phyloP scores from a whole-genome alignment of 2,888 invertebrate genomes.

The Eupithecia pulchellata region DNA sequence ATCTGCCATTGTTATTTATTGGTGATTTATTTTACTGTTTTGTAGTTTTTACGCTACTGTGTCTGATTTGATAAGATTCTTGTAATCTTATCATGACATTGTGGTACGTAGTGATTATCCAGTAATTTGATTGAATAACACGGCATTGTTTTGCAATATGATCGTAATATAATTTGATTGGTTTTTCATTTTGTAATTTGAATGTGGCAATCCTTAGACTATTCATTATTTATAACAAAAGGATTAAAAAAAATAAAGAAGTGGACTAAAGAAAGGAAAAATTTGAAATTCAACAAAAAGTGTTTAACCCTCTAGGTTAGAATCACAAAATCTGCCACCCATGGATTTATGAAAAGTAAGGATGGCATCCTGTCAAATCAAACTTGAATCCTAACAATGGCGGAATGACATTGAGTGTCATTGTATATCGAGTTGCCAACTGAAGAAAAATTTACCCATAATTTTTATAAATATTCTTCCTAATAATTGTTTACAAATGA shows the following conservation, averaged over 20 bases:
- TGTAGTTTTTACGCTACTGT: conserved; percentile 6
- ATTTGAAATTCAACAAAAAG: background rate
- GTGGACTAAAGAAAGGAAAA: too few relatives aligned
- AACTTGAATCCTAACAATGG: too few relatives aligned
- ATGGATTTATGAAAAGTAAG: too few relatives aligned
- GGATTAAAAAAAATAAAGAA: background rate
- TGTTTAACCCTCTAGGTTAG: too few relatives aligned
- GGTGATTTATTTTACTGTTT: background rate
- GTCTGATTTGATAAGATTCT: conserved; percentile 9
- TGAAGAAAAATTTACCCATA: too few relatives aligned
- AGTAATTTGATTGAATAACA: conserved; percentile 4
- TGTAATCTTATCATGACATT: conserved; percentile 5
- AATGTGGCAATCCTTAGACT: too few relatives aligned
- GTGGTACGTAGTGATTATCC: background rate
- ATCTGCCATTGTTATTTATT: conserved; percentile 1
- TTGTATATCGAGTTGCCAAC: too few relatives aligned
- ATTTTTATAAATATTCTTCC: too few relatives aligned
- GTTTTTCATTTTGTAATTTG: background rate
- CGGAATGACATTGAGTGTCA: too few relatives aligned
- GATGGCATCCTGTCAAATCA: too few relatives aligned
- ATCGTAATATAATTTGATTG: background rate
- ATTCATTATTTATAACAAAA: background rate
- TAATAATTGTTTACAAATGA: too few relatives aligned
- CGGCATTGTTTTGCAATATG: background rate
- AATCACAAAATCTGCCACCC: conserved; percentile 8